Conservation (phyloP, 2,888 invertebrate species). For the Athripsodes cinereus region DNA sequence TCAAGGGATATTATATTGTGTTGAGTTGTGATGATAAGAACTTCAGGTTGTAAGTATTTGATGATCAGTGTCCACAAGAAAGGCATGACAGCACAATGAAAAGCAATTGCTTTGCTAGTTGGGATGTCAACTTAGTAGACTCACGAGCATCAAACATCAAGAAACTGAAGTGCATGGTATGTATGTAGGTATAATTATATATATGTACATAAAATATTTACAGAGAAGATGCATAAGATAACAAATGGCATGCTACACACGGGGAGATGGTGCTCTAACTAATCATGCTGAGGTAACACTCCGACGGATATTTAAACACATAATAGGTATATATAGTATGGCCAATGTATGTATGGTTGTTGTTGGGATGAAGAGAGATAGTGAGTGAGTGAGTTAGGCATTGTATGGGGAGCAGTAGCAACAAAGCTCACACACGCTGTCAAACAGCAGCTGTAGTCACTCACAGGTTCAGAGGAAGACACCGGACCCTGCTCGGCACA, state of each 20-base stretch:
- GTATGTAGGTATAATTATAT: slow-evolving; percentile 6
- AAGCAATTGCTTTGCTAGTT: too few species aligned
- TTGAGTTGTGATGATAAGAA: too few species aligned
- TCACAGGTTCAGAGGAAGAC: slow-evolving; percentile 33
- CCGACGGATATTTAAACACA: too few species aligned
- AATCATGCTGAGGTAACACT: slow-evolving; percentile 12
- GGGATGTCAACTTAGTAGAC: too few species aligned
- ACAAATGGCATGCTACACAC: slow-evolving; percentile 27
- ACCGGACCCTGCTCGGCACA: background rate
- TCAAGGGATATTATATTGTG: too few species aligned
- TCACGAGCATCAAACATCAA: too few species aligned
- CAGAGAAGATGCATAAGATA: slow-evolving; percentile 22
- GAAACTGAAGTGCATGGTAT: too few species aligned
- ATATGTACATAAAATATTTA: slow-evolving; percentile 20
- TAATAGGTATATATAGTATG: too few species aligned
- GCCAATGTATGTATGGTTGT: background rate
- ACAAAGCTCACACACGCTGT: slow-evolving; percentile 37
- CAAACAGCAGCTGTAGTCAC: slow-evolving; percentile 35
- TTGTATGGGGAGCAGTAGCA: slow-evolving; percentile 31
- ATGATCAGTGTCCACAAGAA: too few species aligned
- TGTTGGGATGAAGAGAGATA: background rate
- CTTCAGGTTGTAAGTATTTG: too few species aligned
- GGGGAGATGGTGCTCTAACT: slow-evolving; percentile 14
- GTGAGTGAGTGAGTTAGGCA: background rate
- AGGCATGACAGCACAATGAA: too few species aligned